Evolutionary conservation across 2,797 vertebrate species (phyloP).

Genomic region (Brachyrhaphis roseni): DNA sequence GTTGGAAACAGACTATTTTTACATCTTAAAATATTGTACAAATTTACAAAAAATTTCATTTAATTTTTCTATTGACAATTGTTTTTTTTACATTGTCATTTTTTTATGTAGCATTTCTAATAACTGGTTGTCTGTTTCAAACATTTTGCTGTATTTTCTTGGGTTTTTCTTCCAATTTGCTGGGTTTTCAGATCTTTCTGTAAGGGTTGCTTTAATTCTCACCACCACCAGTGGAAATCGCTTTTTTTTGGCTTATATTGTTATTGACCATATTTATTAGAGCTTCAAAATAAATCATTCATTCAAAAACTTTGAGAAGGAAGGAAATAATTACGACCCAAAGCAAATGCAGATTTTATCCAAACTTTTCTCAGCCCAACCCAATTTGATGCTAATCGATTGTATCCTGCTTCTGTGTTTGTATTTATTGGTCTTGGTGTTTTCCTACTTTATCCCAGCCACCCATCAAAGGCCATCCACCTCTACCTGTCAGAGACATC

Average conservation of each 20-base stretch:
- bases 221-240: neutral
- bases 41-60: neutral
- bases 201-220: slow-evolving; percentile 10
- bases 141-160: slow-evolving; percentile 40
- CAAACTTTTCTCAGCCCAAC: slow-evolving; percentile 17
- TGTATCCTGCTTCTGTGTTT: slow-evolving; percentile 46
- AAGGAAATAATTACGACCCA: slow-evolving; percentile 10
- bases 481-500: slow-evolving; percentile 67
- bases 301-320: slow-evolving; percentile 11
- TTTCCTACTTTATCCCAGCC: slow-evolving; percentile 59
- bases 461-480: slow-evolving; percentile 61
- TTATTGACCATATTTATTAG: slow-evolving; percentile 23
- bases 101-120: neutral
- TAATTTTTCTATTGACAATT: neutral
- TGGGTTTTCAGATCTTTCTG: slow-evolving; percentile 80
- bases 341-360: slow-evolving; percentile 22
- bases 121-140: slow-evolving; percentile 52
- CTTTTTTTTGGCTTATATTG: slow-evolving; percentile 1
- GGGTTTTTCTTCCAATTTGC: slow-evolving; percentile 52
- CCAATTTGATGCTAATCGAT: slow-evolving; percentile 43
- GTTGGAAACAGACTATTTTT: slow-evolving; percentile 62
- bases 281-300: slow-evolving; percentile 12
- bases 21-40: neutral
- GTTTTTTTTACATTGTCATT: neutral
- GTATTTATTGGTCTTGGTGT: slow-evolving; percentile 33